These are phyloP conservation scores for Myiotriccus ornatus DNA, from an alignment of 2,797 vertebrate genomes.

Conservation along the genomic window DNA sequence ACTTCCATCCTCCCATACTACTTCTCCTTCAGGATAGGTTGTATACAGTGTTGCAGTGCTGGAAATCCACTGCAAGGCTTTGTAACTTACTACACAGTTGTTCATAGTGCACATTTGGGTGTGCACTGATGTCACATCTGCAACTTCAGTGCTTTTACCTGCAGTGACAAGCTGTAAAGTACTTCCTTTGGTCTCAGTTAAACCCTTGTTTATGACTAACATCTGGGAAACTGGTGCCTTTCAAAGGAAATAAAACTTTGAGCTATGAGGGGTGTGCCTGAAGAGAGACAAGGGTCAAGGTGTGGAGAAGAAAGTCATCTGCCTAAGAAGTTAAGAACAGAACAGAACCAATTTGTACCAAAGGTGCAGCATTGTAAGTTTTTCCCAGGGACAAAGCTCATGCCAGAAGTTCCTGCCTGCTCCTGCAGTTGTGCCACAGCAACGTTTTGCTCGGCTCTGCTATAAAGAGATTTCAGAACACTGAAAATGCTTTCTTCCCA, in stretches of 20 bases:
- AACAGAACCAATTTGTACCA: not conserved
- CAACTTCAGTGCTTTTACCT: not conserved
- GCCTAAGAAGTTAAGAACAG: not conserved
- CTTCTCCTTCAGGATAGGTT: not conserved
- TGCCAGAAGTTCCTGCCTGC: not conserved
- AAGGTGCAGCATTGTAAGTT: not conserved
- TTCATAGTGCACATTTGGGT: not conserved
- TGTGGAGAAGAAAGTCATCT: not conserved
- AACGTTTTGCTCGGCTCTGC: not conserved
- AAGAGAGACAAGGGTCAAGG: not conserved
- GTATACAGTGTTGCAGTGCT: not conserved
- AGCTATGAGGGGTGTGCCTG: not conserved
- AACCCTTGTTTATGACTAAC: not conserved
- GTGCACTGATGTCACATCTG: not conserved
- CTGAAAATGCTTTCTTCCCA: not conserved
- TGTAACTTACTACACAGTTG: not conserved
- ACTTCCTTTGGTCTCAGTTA: not conserved
- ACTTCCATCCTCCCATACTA: not conserved
- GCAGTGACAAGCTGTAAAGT: not conserved
- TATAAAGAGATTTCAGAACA: not conserved
- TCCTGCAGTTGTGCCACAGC: not conserved
- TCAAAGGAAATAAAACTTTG: not conserved
- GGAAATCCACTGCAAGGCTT: not conserved
- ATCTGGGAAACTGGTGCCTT: not conserved
- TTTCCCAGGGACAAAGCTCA: not conserved